Base-by-base conservation (phyloP, 2,797 vertebrate genomes). In the Poecilia gillii region DNA sequence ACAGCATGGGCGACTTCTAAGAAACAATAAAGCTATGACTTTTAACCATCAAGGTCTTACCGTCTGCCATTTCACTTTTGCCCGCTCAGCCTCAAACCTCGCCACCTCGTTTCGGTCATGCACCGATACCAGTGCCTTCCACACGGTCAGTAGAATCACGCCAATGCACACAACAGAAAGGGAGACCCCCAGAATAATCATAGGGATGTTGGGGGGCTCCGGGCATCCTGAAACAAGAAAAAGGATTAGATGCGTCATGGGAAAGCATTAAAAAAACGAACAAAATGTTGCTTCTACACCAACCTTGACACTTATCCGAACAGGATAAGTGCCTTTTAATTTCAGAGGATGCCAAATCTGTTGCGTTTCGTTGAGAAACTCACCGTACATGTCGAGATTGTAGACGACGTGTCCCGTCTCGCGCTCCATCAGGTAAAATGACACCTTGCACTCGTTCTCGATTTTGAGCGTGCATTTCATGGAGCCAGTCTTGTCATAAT, bases 21-120 rank as follows among this genome's bases (percentile, higher is more conserved):
- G 18, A 74, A 81, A 39, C 7, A 3, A 41, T 2, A 1, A 39
- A 59, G 14, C 23, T 43, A 7, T 14, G 41, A 51, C 28, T 28
- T 20, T 41, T 18, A 6, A 46, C 28, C 3, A 46, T 72, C 1
- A 25, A 25, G 16, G 16, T 53, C 92, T 89, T 96, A 99, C 99
- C 88, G 96, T 94, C 93, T 98, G 97, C 99, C 99, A 99, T 90
- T 97, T 98, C 80, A 97, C 97, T 86, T 99, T 99, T 0, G 97
- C 95, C 88, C 95, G 96, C 91, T 99, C 99, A 33, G 97, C 97
- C 95, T 99, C 98, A 89, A 99, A 99, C 91, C 97, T 99, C 79
- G 98, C 99, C 77, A 99, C 97, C 85, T 99, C 99, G 92, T 98
- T 99, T 23, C 96, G 96, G 88, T 99, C 99, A 39, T 99, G 98